Evolutionary conservation across 2,113 vertebrate species (phyloP), one percentile per base, ranked within the genome.

Genomic region (Strix aluco): DNA sequence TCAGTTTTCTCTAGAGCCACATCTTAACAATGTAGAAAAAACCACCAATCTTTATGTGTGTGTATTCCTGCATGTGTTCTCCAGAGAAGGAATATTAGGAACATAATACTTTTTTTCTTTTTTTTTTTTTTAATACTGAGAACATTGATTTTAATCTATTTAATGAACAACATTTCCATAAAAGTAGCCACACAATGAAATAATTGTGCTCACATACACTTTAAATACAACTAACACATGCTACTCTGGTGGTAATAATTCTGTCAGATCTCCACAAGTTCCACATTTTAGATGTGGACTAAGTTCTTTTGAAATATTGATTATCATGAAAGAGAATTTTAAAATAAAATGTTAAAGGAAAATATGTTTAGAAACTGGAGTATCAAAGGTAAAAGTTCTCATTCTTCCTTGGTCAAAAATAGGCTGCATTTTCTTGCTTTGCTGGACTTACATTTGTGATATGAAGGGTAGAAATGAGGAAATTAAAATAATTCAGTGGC

Each of bases 301-400:
- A 81, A 74, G 38, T 62, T 87, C 2, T 36, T 90, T 40, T 93
- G 54, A 86, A 92, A 88, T 70, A 85, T 36, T 90, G 47, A 71
- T 93, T 71, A 47, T 36, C 51, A 87, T 58, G 59, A 93, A 94
- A 84, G 46, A 90, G 52, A 94, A 83, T 75, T 83, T 83, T 55
- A 36, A 75, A 78, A 86, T 15, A 86, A 86, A 93, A 55, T 59
- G 4, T 69, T 72, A 80, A n/a, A 83, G 15, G n/a, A 72, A 89
- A 66, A 42, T 1, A 0, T 73, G 65, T 40, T 90, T 70, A 81
- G 69, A 89, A 91, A 77, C 49, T 34, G 34, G 17, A 78, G 59
- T 65, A 77, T 57, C 26, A 44, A 67, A 38, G 20, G n/a, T 46
- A 61, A 51, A 79, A 73, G 8, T 81, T 69, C 25, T 83, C 34